Percentiles rank a stretch among this genome's conserved stretches.
Evolutionary conservation across 2,888 invertebrate genomes (phyloP).

Genomic region (Dione vanillae): DNA sequence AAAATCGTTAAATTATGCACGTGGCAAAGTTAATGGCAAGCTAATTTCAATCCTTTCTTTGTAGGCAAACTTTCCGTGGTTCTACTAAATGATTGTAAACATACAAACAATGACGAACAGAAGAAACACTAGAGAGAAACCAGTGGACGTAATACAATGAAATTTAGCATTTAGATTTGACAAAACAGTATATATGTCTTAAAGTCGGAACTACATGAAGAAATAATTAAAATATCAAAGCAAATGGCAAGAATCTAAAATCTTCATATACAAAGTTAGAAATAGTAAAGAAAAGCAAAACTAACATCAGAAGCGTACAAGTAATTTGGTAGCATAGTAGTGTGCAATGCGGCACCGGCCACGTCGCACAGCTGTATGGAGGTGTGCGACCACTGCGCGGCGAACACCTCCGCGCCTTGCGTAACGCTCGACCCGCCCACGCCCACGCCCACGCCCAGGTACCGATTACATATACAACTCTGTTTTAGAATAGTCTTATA

Average conservation of each 20-base stretch:
- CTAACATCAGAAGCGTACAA: conserved; percentile 88
- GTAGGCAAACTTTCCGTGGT: neutral
- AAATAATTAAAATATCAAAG: neutral
- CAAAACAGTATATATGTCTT: neutral
- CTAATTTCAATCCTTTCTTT: neutral
- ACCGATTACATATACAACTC: conserved; percentile 75
- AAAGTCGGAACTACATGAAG: neutral
- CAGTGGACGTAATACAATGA: neutral
- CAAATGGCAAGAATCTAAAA: neutral
- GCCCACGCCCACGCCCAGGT: conserved; percentile 67
- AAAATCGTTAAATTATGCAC: neutral
- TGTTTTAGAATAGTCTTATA: conserved; percentile 44
- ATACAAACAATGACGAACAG: too few relatives aligned
- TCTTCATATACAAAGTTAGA: too few relatives aligned
- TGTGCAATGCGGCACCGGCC: conserved; percentile 90
- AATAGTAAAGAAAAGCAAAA: conserved; percentile 33
- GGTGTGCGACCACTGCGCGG: conserved; percentile 74
- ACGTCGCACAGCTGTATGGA: conserved; percentile 93
- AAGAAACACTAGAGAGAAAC: too few relatives aligned
- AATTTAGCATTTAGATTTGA: neutral
- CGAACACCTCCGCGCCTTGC: conserved; percentile 77
- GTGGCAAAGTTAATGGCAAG: neutral
- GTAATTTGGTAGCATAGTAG: conserved; percentile 91
- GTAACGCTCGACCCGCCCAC: conserved; percentile 60
- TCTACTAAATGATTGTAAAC: too few relatives aligned